Evolutionary conservation across 2,797 vertebrate species (phyloP).

Genomic region (Spinus olivaceus): DNA sequence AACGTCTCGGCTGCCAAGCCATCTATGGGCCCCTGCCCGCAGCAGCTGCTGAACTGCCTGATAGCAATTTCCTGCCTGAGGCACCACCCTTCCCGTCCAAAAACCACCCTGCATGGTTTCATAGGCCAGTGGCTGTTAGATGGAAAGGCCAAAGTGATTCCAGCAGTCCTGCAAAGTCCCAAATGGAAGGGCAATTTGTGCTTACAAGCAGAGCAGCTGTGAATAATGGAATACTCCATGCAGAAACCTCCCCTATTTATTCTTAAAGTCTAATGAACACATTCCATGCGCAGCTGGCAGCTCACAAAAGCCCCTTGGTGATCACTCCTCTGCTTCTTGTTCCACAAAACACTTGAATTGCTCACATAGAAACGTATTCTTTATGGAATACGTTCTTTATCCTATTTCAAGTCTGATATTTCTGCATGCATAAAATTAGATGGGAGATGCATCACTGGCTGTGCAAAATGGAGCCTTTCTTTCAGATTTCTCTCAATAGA

Average conservation of each 20-base stretch:
- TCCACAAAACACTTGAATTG: not conserved
- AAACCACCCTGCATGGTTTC: not conserved
- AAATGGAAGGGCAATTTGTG: not conserved
- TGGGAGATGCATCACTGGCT: not conserved
- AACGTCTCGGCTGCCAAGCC: not conserved
- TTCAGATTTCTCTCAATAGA: not conserved
- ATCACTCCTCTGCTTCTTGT: conserved; percentile 26
- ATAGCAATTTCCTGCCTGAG: not conserved
- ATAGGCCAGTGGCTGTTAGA: not conserved
- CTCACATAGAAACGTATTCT: not conserved
- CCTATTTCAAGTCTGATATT: not conserved
- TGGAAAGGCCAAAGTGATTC: not conserved
- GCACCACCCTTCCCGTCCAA: not conserved
- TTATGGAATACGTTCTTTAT: not conserved
- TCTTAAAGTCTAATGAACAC: conserved; percentile 23
- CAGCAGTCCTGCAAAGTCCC: not conserved
- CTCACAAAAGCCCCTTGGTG: conserved; percentile 35
- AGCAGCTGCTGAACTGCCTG: not conserved
- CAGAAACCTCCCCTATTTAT: conserved; percentile 12
- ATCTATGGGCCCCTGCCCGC: rapidly evolving
- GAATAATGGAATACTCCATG: conserved; percentile 9
- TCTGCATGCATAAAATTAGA: not conserved
- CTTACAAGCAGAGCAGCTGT: conserved; percentile 22
- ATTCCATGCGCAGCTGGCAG: conserved; percentile 44
- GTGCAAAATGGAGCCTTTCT: not conserved